Conservation (phyloP, 37 sponge, comb jelly and placozoan species). For the Ianthella basta region DNA sequence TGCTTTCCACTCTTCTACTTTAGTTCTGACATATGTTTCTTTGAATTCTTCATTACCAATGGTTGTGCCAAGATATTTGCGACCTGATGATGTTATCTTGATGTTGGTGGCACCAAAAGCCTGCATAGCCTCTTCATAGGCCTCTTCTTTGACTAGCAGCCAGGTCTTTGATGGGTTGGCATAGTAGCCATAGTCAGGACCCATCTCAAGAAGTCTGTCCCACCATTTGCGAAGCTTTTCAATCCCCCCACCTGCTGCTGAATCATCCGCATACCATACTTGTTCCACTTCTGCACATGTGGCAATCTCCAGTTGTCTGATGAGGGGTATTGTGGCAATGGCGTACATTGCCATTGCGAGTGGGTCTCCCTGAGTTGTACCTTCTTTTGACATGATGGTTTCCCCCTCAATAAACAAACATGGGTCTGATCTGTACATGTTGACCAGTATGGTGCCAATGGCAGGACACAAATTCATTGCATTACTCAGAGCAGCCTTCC, state of each 20-base stretch:
- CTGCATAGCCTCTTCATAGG: no score
- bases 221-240: no score
- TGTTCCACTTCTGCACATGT: no score
- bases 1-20: background rate
- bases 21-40: background rate
- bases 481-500: background rate
- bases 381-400: background rate
- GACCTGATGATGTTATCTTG: background rate
- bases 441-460: background rate
- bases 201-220: background rate
- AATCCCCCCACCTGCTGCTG: no score
- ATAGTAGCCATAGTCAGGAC: background rate
- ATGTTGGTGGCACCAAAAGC: slow-evolving; percentile 1
- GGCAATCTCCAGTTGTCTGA: no score
- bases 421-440: background rate
- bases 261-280: no score
- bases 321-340: no score
- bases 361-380: background rate
- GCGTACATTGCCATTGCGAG: no score
- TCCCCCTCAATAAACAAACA: background rate
- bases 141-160: no score
- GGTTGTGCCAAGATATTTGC: background rate
- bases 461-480: background rate
- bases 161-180: background rate
- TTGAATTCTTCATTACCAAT: background rate